Percentiles rank a stretch among this genome's conserved stretches.
Evolutionary conservation across 2,113 vertebrate genomes (phyloP).

Genomic region (Burhinus bistriatus): DNA sequence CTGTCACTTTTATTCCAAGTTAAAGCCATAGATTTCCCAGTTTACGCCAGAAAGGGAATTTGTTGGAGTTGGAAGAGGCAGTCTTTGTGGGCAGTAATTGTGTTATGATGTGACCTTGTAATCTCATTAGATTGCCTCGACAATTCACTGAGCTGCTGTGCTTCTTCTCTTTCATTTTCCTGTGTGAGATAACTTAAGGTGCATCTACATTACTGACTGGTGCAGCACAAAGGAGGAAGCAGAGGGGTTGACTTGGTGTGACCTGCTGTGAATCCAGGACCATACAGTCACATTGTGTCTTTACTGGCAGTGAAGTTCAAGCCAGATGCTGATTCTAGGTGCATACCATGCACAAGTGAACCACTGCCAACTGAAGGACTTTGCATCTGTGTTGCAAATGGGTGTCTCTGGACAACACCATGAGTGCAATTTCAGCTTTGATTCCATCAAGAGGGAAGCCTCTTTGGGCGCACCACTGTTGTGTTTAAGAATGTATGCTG

Average conservation of each 20-base stretch:
- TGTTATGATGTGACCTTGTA: neutral
- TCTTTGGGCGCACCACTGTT: neutral
- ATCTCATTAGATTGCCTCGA: neutral
- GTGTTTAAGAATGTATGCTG: neutral
- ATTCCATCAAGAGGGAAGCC: neutral
- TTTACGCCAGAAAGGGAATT: neutral
- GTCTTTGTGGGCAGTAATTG: neutral
- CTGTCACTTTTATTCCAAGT: neutral
- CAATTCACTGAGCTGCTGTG: neutral
- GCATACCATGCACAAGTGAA: neutral
- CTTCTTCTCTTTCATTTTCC: neutral
- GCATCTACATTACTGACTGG: neutral
- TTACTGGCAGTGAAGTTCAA: neutral
- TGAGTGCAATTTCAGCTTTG: neutral
- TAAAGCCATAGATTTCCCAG: neutral
- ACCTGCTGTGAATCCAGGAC: neutral
- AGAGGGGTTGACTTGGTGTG: neutral
- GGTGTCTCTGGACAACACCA: neutral
- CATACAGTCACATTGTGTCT: neutral
- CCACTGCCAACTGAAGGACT: neutral
- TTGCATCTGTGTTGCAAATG: neutral
- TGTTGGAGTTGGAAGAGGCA: neutral
- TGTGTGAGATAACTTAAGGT: neutral
- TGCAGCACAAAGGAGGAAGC: neutral
- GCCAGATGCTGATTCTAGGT: neutral